A percentile compares a stretch with the other conserved stretches of the same genome.
Evolutionary conservation across 2,113 vertebrate species (phyloP).

Genomic region (Columba livia): DNA sequence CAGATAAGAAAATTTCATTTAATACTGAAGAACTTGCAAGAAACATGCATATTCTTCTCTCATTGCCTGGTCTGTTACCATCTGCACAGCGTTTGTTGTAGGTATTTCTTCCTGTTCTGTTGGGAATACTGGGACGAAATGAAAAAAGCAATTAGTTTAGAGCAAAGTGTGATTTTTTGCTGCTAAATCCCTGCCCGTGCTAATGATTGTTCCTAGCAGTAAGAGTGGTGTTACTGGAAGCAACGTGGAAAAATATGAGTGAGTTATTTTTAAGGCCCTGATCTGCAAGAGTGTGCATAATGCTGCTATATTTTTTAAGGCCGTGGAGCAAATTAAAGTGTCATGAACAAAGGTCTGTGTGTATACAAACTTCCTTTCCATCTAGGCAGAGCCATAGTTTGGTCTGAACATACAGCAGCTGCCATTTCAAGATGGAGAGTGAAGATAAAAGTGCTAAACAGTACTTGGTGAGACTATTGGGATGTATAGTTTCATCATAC

Average conservation of each 20-base stretch:
- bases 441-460: not conserved
- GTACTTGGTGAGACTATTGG: not conserved
- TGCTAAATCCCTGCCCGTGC: not conserved
- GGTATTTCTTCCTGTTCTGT: not conserved
- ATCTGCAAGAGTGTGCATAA: not conserved
- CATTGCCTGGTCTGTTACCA: not conserved
- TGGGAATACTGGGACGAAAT: not conserved
- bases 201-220: not conserved
- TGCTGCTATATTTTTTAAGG: conserved; percentile 1
- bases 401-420: not conserved
- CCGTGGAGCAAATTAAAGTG: not conserved
- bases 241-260: not conserved
- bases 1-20: not conserved
- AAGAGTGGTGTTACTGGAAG: not conserved
- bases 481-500: not conserved
- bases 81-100: not conserved
- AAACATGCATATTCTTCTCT: not conserved
- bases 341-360: not conserved
- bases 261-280: not conserved
- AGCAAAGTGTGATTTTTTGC: not conserved
- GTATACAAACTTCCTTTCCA: not conserved
- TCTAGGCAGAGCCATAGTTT: not conserved
- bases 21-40: not conserved
- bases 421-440: not conserved
- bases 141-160: not conserved